Base-by-base conservation (phyloP, 1,140 invertebrate genomes). In the Chironomus tepperi region DNA sequence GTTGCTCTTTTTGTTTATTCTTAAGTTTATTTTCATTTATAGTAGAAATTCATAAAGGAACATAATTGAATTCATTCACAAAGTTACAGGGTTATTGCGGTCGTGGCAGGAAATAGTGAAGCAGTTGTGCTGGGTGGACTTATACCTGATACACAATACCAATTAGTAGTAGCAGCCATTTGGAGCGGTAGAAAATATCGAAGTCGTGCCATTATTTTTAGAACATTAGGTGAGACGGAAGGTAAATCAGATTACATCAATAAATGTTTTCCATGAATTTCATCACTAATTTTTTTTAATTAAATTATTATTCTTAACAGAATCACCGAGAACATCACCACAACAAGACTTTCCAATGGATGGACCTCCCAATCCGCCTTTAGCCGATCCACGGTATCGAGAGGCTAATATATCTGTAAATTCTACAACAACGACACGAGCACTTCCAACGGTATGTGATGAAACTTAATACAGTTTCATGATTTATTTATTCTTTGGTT, bases 31-130 rank as follows among this genome's bases (percentile, higher is more conserved):
- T 34, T 34, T 34, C 5, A 34, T 57, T 57, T 57, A 10, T 21
- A 18, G 65, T 70, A 70, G 65, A 70, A 19, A 19, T 70, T 70
- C 65, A 18, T 16, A 70, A 18, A 18, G 65, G 19, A 70, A 81
- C 78, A 80, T 82, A 82, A 82, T 81, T 82, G 81, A 82, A 81
- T 80, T 79, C 81, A 82, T 82, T 82, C 79, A 82, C 12, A 57
- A 57, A 93, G 92, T 93, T 94, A 93, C 91, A 93, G 91, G 88
- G 91, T 93, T 86, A 91, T 93, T 83, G 87, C 90, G 84, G 88
- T 92, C 80, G 91, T 93, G 80, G 92, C 92, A 76, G 91, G 91
- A 75, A 93, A 93, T 83, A 92, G 90, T 65, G 91, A 93, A 80
- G 91, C 91, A 74, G 91, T 94, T 76, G 92, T 91, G 65, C 83